Conservation (phyloP, 2,113 vertebrate genomes). For the Nyctibius bracteatus region DNA sequence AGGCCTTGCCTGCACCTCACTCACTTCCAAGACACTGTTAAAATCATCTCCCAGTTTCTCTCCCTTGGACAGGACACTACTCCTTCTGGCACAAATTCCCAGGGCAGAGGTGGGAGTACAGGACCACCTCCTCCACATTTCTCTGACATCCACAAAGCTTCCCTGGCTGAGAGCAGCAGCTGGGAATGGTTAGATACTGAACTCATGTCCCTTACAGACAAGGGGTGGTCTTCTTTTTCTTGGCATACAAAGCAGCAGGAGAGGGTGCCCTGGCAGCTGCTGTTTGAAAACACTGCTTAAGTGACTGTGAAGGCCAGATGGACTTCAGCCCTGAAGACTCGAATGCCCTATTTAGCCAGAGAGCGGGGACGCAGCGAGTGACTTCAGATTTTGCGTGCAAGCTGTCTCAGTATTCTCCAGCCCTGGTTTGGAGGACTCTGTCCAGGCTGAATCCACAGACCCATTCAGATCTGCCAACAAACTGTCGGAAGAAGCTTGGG, state of each 20-base stretch:
- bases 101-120: background rate
- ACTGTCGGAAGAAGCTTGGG: background rate
- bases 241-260: background rate
- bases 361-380: background rate
- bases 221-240: background rate
- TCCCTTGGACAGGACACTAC: background rate
- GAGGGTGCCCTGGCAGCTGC: constrained; percentile 10
- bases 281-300: background rate
- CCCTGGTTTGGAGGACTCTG: background rate
- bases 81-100: background rate
- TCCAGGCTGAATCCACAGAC: background rate
- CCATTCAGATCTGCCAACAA: background rate
- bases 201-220: background rate
- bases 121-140: background rate
- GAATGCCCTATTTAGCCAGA: constrained; percentile 9
- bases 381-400: background rate
- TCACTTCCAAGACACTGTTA: background rate
- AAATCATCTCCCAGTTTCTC: background rate
- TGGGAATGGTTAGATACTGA: background rate
- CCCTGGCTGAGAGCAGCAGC: background rate
- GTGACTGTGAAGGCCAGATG: background rate
- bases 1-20: background rate
- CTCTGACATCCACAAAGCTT: background rate
- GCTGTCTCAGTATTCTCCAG: background rate
- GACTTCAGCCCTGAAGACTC: background rate